Base-by-base conservation (phyloP, 2,113 vertebrate species). In the Chloropsis cyanopogon region DNA sequence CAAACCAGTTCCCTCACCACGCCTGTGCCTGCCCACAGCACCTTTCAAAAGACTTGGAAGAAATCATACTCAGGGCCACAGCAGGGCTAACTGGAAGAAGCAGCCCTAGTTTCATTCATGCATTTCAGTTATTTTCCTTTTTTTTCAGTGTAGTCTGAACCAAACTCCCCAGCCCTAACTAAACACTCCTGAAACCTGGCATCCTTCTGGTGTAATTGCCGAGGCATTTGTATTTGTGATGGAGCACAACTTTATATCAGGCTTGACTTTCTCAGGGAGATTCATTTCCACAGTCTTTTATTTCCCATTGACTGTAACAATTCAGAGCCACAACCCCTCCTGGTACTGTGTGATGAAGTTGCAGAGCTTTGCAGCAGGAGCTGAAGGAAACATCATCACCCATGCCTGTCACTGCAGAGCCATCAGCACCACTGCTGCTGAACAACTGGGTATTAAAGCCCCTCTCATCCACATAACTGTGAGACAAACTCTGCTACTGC, bases 321-420 rank as follows among this genome's bases (percentile, higher is more conserved):
- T 82, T 59, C 35, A 37, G 54, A 91, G 63, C 53, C 59, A 35
- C 54, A 37, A 0, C 64, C 22, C 10, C 66, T 73, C 60, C 37
- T 14, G 39, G 68, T 28, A 33, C 9, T 0, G 0, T 5, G 2
- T 0, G 63, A 42, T 47, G n/a, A 82, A 81, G 24, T 9, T 42
- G 28, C 78, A 29, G 81, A 41, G n/a, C 14, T 81, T 10, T 80
- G 64, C 84, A 82, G 87, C 50, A 47, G 95, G 68, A 92, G 49
- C 64, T 78, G 29, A 41, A 73, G 12, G 66, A n/a, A 88, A 3
- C 1, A 12, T 57, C 17, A 10, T 35, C 78, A 65, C 60, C 66
- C 24, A 1, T 8, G 35, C 29, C 3, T 2, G 25, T 18, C 22
- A 35, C 49, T 22, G 61, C 78, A 53, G 78, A 6, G 39, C 82